Conservation (phyloP, 1,140 invertebrate genomes). For the Gryllus bimaculatus region DNA sequence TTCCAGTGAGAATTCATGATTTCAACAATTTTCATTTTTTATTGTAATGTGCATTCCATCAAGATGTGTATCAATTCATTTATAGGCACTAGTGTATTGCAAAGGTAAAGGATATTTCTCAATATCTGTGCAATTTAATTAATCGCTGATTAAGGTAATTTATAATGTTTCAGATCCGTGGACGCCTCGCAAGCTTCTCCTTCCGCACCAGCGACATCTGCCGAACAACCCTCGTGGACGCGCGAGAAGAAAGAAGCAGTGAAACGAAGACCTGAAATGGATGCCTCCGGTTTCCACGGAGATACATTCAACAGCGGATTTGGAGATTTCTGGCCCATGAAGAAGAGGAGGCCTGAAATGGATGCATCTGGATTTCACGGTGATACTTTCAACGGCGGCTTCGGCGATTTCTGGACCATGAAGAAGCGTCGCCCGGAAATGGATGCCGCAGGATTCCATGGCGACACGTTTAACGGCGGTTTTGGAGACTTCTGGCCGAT, state of each 20-base stretch:
- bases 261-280: slow-evolving; percentile 32
- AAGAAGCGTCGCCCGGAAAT: slow-evolving; percentile 36
- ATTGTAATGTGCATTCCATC: no score
- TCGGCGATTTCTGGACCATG: slow-evolving; percentile 41
- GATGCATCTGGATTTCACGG: slow-evolving; percentile 34
- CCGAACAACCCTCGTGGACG: slow-evolving; percentile 19
- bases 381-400: slow-evolving; percentile 36
- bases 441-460: slow-evolving; percentile 37
- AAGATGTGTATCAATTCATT: no score
- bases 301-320: slow-evolving; percentile 39
- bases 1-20: no score
- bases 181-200: background rate
- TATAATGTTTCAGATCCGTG: no score
- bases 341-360: slow-evolving; percentile 34
- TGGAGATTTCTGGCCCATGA: slow-evolving; percentile 40
- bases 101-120: no score
- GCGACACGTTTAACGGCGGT: slow-evolving; percentile 37
- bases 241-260: background rate
- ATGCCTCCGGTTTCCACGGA: slow-evolving; percentile 37
- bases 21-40: no score
- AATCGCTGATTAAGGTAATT: no score
- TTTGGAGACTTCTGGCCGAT: slow-evolving; percentile 41
- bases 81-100: no score
- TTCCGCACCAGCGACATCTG: background rate
- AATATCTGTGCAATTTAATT: no score